A percentile compares a stretch with the other conserved stretches of the same genome.
Conservation (phyloP, 2,797 vertebrate genomes). For the Arctocebus calabarensis region DNA sequence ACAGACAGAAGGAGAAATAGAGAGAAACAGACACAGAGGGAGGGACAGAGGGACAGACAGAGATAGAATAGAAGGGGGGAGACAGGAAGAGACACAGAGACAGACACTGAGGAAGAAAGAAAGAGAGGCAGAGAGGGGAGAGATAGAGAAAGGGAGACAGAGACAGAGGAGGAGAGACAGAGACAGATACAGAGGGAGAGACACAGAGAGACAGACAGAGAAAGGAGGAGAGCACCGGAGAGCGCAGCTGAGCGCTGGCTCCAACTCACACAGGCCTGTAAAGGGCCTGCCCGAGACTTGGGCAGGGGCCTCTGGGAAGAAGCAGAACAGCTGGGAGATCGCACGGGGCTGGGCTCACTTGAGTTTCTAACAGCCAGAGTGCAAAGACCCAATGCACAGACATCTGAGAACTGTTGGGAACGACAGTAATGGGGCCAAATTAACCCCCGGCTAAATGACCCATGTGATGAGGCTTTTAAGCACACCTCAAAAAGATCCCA, state of each 20-base stretch:
- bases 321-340: not conserved
- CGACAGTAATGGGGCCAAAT: not conserved
- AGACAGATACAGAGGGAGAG: no score
- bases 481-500: not conserved
- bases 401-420: not conserved
- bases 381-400: no score
- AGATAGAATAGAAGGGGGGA: no score
- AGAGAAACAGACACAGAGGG: not conserved
- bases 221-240: not conserved
- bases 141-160: no score
- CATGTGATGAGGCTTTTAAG: not conserved
- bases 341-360: rapidly evolving
- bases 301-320: not conserved
- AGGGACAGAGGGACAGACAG: no score
- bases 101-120: no score
- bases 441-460: not conserved
- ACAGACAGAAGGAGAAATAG: no score
- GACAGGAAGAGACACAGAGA: no score
- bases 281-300: not conserved
- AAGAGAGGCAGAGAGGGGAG: no score
- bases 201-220: no score
- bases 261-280: rapidly evolving
- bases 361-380: not conserved
- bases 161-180: no score
- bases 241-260: not conserved